These are phyloP conservation scores for Polydrusus tereticollis DNA, from an alignment of 2,888 invertebrate genomes.

Conservation along the genomic window DNA sequence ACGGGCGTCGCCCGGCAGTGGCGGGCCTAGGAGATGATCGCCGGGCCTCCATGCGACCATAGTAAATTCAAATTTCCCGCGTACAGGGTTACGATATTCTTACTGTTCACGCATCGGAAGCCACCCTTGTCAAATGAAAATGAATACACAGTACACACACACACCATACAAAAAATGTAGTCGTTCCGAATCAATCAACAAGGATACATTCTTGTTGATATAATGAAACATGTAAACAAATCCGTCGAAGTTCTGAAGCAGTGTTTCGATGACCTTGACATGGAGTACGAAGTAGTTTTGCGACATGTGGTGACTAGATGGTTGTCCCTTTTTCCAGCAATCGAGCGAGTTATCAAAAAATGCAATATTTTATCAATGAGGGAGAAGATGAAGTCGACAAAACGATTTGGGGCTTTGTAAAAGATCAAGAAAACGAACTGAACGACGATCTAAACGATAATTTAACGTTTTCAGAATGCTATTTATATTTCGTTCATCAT, in stretches of 20 bases:
- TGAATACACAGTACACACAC: too few species aligned
- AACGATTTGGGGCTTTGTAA: neutral
- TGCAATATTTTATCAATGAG: constrained; percentile 40
- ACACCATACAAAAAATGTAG: too few species aligned
- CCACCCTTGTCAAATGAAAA: too few species aligned
- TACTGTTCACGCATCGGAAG: too few species aligned
- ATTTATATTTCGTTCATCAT: neutral
- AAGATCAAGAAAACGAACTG: neutral
- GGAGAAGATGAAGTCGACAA: constrained; percentile 25
- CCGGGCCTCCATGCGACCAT: too few species aligned
- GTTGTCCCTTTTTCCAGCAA: constrained; percentile 46
- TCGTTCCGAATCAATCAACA: too few species aligned
- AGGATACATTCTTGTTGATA: too few species aligned
- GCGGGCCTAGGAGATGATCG: too few species aligned
- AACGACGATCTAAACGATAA: neutral
- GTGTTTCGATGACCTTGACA: constrained; percentile 31
- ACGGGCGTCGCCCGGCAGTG: too few species aligned
- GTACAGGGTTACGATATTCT: too few species aligned
- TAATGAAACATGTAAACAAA: too few species aligned
- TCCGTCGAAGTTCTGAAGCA: constrained; percentile 47
- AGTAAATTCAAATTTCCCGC: too few species aligned
- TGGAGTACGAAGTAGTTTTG: constrained; percentile 30
- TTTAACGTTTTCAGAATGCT: neutral
- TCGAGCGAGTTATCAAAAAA: constrained; percentile 41
- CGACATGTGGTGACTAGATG: constrained; percentile 34